Base-by-base conservation (phyloP, 2,888 invertebrate genomes). In the Masnerella sp. region DNA sequence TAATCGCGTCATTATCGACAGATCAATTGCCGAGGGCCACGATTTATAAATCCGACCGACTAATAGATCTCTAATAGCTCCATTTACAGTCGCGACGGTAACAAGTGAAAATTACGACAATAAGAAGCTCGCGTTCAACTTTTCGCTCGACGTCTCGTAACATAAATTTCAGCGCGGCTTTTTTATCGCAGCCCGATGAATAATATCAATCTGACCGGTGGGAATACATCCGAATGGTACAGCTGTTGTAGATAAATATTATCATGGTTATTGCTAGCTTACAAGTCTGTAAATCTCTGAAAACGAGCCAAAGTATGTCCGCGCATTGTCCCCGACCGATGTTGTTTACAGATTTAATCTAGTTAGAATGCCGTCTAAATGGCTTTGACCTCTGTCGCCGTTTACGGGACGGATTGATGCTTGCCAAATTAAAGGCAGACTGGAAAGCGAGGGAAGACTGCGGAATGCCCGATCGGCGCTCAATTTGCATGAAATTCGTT, bases 401-500 rank as follows among this genome's bases (percentile, higher is more conserved):
- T 34, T 22, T n/a, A 11, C 25, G 25, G 30, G 30, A 34, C 28
- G 51, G 51, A 43, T 45, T 59, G 68, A 59, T 15, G 59, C 25
- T 69, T 40, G 52, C 59, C 64, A 65, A 64, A 65, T 65, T 58
- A 40, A 45, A 51, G 42, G 28, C 40, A 32, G 28, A 15, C 30
- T 9, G 34, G 47, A 20, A 30, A 28, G 14, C 17, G 22, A 12
- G 42, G 30, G 45, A 59, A 45, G 17, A n/a, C n/a, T n/a, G 9
- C 15, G 54, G 59, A 67, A 59, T 59, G 47, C 12, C 9, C 15
- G 32, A 38, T 36, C 51, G 36, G 15, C 15, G 38, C 9, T 47
- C 11, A 45, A 65, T 71, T 71, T 71, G 51, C 70, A 70, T 70
- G 56, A 54, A 12, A 28, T 32, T 49, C 45, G 49, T 61, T 22